Base-by-base conservation (phyloP, 1,140 invertebrate species). In the Cataglyphis hispanica region DNA sequence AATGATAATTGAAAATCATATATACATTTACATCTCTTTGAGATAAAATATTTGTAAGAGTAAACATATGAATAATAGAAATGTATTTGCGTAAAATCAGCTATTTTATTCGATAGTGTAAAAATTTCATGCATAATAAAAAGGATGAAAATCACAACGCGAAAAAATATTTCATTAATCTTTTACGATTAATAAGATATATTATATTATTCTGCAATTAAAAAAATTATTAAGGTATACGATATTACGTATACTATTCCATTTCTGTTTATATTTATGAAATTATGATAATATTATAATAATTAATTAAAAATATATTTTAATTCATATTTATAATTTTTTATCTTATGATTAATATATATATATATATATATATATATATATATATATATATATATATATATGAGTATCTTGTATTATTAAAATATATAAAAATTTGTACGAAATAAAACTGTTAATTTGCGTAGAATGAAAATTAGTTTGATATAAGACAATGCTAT, bases 371-470 rank as follows among this genome's bases (percentile, higher is more conserved):
- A n/a, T n/a, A n/a, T n/a, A n/a, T n/a, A n/a, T n/a, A n/a, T n/a
- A n/a, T n/a, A n/a, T n/a, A n/a, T n/a, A n/a, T n/a, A n/a, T n/a
- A n/a, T n/a, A n/a, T n/a, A n/a, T n/a, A n/a, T n/a, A n/a, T n/a
- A n/a, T n/a, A n/a, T n/a, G n/a, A n/a, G n/a, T n/a, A n/a, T n/a
- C n/a, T n/a, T n/a, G 5, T 34, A 8, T 37, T 19, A 64, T 3
- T 22, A 69, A 78, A 50, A n/a, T n/a, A n/a, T 77, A 53, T 8
- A 74, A 56, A 64, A 63, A 46, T 31, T 22, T 40, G 19, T 77
- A 4, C 22, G 22, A 63, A 77, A 76, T 40, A 10, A 11, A 40
- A 76, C 31, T 4, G 16, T 25, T 75, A 13, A 6, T 19, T 34
- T 7, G 13, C 2, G 25, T 2, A 50, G 5, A 46, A 5, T 7